Evolutionary conservation across 2,797 vertebrate species (phyloP).

Genomic region (Malacoraja senta): DNA sequence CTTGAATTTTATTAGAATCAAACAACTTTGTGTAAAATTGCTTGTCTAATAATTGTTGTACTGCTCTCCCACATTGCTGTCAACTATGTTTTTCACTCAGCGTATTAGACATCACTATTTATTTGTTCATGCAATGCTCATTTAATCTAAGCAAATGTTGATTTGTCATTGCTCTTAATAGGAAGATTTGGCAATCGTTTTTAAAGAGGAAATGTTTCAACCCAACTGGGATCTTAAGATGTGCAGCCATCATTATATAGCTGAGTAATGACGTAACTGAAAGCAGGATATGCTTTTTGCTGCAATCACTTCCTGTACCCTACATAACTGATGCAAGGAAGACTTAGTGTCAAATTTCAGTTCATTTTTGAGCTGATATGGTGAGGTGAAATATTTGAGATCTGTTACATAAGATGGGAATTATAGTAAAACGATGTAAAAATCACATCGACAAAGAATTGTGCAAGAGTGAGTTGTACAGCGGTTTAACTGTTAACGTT

Average conservation of each 20-base stretch:
- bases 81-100: not conserved
- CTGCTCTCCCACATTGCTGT: not conserved
- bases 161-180: not conserved
- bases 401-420: not conserved
- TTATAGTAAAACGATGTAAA: not conserved
- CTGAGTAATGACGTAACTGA: not conserved
- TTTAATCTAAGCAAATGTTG: not conserved
- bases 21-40: not conserved
- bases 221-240: not conserved
- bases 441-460: not conserved
- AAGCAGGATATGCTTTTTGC: not conserved
- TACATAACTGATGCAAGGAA: not conserved
- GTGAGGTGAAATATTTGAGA: not conserved
- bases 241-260: not conserved
- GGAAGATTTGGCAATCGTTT: not conserved
- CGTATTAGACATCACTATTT: not conserved
- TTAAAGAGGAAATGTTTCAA: not conserved
- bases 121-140: not conserved
- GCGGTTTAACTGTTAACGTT: not conserved
- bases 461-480: not conserved
- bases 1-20: too few species aligned
- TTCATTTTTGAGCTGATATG: not conserved
- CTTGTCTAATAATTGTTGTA: not conserved
- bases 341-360: not conserved
- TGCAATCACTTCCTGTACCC: constrained; percentile 11